Conservation (phyloP, 2,888 invertebrate species). For the Loripinus fragilis region DNA sequence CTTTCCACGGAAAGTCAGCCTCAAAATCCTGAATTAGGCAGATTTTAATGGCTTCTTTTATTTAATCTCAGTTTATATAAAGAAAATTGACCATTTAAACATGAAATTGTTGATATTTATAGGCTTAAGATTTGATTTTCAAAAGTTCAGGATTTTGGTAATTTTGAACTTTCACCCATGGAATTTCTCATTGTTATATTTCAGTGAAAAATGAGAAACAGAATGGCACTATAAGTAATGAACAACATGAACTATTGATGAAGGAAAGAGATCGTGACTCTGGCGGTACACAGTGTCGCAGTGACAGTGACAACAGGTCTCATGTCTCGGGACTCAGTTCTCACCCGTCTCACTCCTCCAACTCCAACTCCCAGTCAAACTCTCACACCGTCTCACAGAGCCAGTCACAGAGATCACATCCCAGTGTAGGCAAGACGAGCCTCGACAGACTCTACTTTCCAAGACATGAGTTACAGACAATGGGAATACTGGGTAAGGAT, state of each 20-base stretch:
- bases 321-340: constrained; percentile 82
- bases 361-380: constrained; percentile 86
- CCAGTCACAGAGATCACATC: constrained; percentile 61
- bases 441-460: constrained; percentile 91
- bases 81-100: too few species aligned
- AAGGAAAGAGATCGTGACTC: constrained; percentile 81
- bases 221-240: constrained; percentile 85
- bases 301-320: constrained; percentile 84
- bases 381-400: constrained; percentile 60
- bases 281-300: constrained; percentile 83
- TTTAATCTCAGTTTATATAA: too few species aligned
- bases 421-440: constrained; percentile 82
- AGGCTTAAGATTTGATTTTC: too few species aligned
- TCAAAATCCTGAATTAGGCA: too few species aligned
- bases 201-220: constrained; percentile 86
- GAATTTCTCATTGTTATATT: constrained; percentile 43
- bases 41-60: too few species aligned
- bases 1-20: too few species aligned
- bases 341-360: constrained; percentile 83
- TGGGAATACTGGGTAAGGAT: constrained; percentile 85
- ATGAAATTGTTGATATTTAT: too few species aligned
- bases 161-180: too few species aligned
- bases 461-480: constrained; percentile 88
- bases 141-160: too few species aligned
- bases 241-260: constrained; percentile 81